Evolutionary conservation across 2,797 vertebrate genomes (phyloP), one percentile per base, ranked within the genome.

Genomic region (Lates japonicus): DNA sequence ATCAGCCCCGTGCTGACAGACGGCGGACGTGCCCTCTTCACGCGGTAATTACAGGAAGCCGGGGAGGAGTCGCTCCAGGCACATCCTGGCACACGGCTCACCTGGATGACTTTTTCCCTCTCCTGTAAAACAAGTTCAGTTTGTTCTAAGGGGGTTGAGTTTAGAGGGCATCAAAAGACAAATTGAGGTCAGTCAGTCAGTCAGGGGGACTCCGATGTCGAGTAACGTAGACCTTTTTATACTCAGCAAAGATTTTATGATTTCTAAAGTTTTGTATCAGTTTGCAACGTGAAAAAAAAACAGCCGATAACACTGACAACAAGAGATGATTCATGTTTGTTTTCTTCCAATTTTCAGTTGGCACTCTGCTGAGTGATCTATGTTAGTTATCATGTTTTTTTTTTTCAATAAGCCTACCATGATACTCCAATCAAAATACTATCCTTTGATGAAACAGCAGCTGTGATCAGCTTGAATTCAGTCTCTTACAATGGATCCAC

Each of bases 31-130:
- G 91, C 85, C 93, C 90, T 90, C 88, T 88, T 81, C 74, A n/a
- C 35, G 80, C 85, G 74, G 89, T 95, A 94, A 95, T 95, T 92
- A 94, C 92, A 94, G 93, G 95, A 95, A 95, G 91, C 89, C 75
- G 37, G 82, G 82, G 85, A n/a, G n/a, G n/a, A n/a, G 89, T 84
- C 74, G 92, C 93, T 93, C n/a, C 81, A 93, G 92, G 93, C 92
- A 86, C 86, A 91, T 93, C 91, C 87, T 92, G 90, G 87, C 85
- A 87, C 87, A 67, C 54, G 0, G 46, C 61, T 92, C 89, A 93
- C 89, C 90, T 93, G 84, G 74, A 83, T 63, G 74, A 92, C 83
- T 87, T 52, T 46, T 35, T 41, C 76, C 19, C 59, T 76, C 55
- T 49, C 58, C 63, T 63, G 58, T 74, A 62, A 65, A 86, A 87